Percentiles rank a stretch among this genome's conserved stretches.
Conservation (phyloP, 2,113 vertebrate species). For the Poecilia latipinna region DNA sequence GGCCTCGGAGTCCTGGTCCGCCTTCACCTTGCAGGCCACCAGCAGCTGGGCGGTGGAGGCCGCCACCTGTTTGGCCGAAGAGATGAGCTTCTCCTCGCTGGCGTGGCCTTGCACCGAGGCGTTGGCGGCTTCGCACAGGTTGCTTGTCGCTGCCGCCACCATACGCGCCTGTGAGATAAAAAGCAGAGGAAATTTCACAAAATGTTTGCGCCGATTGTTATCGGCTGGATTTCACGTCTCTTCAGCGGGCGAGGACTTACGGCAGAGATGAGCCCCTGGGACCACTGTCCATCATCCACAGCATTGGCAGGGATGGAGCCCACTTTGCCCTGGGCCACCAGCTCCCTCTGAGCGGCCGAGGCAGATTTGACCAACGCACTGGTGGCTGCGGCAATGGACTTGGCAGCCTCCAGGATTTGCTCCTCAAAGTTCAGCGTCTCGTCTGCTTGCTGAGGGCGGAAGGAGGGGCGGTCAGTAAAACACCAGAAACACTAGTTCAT, state of each 20-base stretch:
- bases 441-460: conserved; percentile 87
- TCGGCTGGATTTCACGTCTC: too few relatives aligned
- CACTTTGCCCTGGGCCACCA: conserved; percentile 99
- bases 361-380: conserved; percentile 98
- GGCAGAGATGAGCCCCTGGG: conserved; percentile 97
- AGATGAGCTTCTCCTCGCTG: conserved; percentile 99
- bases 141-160: conserved; percentile 98
- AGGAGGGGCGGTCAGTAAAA: conserved; percentile 31
- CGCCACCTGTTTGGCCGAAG: conserved; percentile 97
- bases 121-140: conserved; percentile 96
- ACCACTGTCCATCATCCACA: conserved; percentile 98
- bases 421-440: conserved; percentile 98
- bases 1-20: conserved; percentile 97
- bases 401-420: conserved; percentile 98
- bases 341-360: conserved; percentile 95
- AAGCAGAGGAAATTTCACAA: too few relatives aligned
- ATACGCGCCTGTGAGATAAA: conserved; percentile 88
- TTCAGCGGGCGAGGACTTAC: conserved; percentile 80
- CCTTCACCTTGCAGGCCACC: conserved; percentile 99
- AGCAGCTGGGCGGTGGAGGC: conserved; percentile 97
- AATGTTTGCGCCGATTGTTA: neutral
- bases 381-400: conserved; percentile 97
- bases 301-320: conserved; percentile 96
- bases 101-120: conserved; percentile 97
- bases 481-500: neutral